Conservation (phyloP, 2,888 invertebrate genomes). For the Gisinianus flammeolus region DNA sequence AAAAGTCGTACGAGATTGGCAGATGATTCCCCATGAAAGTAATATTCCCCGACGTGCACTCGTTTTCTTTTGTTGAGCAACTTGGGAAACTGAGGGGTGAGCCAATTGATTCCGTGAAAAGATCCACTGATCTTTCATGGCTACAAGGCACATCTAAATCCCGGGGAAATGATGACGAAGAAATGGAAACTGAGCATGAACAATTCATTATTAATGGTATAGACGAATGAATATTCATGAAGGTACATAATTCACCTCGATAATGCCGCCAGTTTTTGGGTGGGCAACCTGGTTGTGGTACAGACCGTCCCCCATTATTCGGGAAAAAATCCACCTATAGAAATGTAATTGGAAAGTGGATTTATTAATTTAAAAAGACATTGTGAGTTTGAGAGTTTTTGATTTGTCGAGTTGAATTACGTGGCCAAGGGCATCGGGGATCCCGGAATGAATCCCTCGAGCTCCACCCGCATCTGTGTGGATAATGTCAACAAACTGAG, state of each 20-base stretch:
- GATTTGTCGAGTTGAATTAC: conserved; percentile 3
- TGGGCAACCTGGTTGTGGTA: conserved; percentile 55
- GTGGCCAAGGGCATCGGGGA: conserved; percentile 43
- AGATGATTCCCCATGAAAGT: conserved; percentile 38
- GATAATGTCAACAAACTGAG: conserved; percentile 49
- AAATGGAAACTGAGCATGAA: too few relatives aligned
- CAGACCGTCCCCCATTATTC: conserved; percentile 41
- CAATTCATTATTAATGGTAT: too few relatives aligned
- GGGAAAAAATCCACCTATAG: conserved; percentile 47
- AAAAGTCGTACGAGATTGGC: conserved; percentile 19
- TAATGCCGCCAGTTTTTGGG: conserved; percentile 21
- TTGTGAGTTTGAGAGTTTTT: not conserved
- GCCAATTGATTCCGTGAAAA: conserved; percentile 51
- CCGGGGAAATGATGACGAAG: too few relatives aligned
- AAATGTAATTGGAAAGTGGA: too few relatives aligned
- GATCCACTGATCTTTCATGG: conserved; percentile 44
- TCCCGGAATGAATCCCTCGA: conserved; percentile 44
- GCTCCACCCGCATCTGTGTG: conserved; percentile 44
- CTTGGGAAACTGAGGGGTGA: conserved; percentile 49
- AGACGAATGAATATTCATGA: too few relatives aligned
- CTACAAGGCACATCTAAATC: conserved; percentile 39
- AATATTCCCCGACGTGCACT: not conserved
- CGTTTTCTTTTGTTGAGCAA: conserved; percentile 30
- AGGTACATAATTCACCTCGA: too few relatives aligned
- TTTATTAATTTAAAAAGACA: not conserved